Conservation (phyloP, 2,113 vertebrate species). For the Puffinus mauretanicus region DNA sequence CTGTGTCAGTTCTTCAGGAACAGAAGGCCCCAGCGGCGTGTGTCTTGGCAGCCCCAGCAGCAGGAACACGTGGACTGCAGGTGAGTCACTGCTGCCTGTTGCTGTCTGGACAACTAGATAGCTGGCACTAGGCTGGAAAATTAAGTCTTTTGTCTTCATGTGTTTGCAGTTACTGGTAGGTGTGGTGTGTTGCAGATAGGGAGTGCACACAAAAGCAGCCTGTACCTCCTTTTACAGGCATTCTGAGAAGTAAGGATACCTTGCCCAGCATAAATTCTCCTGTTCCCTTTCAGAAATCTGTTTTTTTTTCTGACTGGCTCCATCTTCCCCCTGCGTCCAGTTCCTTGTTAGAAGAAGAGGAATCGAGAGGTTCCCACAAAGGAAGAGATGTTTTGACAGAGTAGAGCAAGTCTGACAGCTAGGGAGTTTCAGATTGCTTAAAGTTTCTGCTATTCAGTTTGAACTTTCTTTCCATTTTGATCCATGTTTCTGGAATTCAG, state of each 20-base stretch:
- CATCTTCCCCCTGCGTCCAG: neutral
- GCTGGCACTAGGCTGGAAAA: neutral
- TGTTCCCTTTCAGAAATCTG: neutral
- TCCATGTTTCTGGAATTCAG: neutral
- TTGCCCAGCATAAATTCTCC: neutral
- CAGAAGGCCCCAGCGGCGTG: neutral
- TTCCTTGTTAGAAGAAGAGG: neutral
- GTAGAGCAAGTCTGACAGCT: neutral
- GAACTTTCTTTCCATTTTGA: neutral
- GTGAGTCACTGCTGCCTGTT: constrained; percentile 38
- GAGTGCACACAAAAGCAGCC: neutral
- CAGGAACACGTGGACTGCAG: constrained; percentile 12
- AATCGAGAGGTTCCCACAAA: neutral
- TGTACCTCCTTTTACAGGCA: neutral
- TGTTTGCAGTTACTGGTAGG: neutral
- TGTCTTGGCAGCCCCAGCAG: neutral
- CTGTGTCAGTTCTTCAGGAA: constrained; percentile 11
- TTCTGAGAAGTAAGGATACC: neutral
- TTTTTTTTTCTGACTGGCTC: neutral
- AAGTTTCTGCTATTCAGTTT: neutral
- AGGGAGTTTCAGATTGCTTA: neutral
- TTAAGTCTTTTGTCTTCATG: neutral
- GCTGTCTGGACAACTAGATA: neutral
- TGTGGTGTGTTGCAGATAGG: neutral
- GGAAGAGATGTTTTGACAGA: neutral